phyloP scores from a whole-genome alignment of 2,113 vertebrate genomes.

The Chionis minor region DNA sequence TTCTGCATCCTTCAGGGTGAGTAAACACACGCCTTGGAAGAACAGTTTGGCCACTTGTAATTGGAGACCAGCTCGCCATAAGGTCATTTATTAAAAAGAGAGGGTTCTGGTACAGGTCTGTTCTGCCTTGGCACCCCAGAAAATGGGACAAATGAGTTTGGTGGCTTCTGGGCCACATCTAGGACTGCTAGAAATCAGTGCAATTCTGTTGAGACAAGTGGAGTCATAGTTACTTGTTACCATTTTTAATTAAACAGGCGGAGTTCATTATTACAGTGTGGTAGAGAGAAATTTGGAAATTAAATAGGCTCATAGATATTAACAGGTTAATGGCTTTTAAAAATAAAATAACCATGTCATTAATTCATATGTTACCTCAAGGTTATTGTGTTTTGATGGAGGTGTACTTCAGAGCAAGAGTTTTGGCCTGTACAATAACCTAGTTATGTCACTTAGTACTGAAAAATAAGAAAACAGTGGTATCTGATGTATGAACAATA shows the following conservation, averaged over 20 bases:
- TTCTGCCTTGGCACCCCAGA: background rate
- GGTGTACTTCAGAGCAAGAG: background rate
- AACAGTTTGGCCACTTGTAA: background rate
- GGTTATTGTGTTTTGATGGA: background rate
- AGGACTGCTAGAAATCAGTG: background rate
- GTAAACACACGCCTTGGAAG: background rate
- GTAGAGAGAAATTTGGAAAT: background rate
- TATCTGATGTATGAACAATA: background rate
- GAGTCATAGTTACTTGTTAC: background rate
- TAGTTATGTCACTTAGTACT: background rate
- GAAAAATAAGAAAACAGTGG: background rate
- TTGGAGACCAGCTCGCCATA: background rate
- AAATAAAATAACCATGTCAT: background rate
- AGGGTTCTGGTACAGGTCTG: background rate
- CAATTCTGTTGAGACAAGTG: background rate
- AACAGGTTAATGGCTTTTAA: background rate
- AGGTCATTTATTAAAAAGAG: background rate
- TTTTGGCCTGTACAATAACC: background rate
- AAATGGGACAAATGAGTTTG: background rate
- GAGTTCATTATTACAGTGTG: background rate
- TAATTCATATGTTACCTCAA: background rate
- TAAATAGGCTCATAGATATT: background rate
- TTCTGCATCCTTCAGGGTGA: background rate
- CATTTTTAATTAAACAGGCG: background rate
- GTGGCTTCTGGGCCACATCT: background rate